Evolutionary conservation across 2,113 vertebrate species (phyloP).

Genomic region (Eulemur rufifrons): DNA sequence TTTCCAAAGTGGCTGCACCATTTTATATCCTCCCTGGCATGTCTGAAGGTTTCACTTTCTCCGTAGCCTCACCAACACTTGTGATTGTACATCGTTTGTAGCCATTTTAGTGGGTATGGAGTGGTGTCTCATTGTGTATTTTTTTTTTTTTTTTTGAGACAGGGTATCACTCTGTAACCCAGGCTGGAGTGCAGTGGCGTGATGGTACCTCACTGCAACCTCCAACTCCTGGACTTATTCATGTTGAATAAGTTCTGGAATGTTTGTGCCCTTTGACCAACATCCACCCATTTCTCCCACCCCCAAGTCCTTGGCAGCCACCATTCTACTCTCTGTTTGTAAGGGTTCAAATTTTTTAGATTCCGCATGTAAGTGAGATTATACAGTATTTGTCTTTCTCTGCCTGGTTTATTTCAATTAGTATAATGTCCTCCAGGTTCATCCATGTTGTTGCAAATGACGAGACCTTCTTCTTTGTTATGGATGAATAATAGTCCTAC

Average conservation of each 20-base stretch:
- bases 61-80: neutral
- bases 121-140: neutral
- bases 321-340: neutral
- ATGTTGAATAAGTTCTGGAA: neutral
- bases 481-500: neutral
- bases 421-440: neutral
- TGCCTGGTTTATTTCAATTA: neutral
- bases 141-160: too few species aligned
- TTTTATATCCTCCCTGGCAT: neutral
- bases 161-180: too few species aligned
- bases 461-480: neutral
- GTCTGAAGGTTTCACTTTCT: neutral
- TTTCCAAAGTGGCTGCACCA: neutral
- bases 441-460: neutral
- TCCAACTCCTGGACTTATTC: too few species aligned
- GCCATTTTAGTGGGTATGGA: neutral
- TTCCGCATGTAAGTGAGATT: neutral
- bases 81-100: fast-evolving
- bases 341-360: neutral
- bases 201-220: too few species aligned
- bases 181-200: too few species aligned
- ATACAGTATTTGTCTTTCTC: neutral
- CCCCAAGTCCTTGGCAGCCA: neutral
- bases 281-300: neutral
- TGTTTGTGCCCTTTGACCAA: neutral